These are phyloP conservation scores for Pegoplata infirma DNA, from an alignment of 2,888 invertebrate genomes.

Conservation along the genomic window DNA sequence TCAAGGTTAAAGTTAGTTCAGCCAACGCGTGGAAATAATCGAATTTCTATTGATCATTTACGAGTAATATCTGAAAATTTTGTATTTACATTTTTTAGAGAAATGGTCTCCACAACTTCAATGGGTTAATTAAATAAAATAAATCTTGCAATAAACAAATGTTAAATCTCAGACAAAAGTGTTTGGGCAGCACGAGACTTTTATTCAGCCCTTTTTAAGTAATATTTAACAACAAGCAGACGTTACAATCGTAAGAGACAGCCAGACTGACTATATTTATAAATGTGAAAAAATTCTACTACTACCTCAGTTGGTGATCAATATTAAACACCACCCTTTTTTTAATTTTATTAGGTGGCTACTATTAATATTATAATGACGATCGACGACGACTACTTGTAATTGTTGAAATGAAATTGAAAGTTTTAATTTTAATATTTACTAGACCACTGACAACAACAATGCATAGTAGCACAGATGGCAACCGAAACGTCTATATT, in stretches of 20 bases:
- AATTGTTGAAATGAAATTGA: constrained; percentile 52
- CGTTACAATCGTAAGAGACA: constrained; percentile 26
- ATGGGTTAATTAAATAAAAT: constrained; percentile 35
- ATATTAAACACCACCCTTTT: background rate
- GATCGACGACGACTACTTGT: background rate
- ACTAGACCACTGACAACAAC: too few relatives aligned
- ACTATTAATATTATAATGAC: constrained; percentile 1
- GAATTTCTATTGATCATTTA: too few relatives aligned
- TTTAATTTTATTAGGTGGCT: constrained; percentile 12
- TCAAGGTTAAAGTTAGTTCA: too few relatives aligned
- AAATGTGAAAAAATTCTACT: constrained; percentile 25
- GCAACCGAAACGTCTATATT: too few relatives aligned
- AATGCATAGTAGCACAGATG: too few relatives aligned
- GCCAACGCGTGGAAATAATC: too few relatives aligned
- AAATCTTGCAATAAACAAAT: background rate
- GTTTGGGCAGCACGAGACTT: constrained; percentile 44
- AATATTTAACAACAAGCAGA: constrained; percentile 37
- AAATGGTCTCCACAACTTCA: too few relatives aligned
- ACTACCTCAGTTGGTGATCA: background rate
- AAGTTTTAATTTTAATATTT: constrained; percentile 44
- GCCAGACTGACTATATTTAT: constrained; percentile 50
- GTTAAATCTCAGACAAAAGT: background rate
- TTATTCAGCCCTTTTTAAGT: constrained; percentile 48
- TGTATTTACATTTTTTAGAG: too few relatives aligned
- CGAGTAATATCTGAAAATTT: too few relatives aligned